phyloP scores from a whole-genome alignment of 2,888 invertebrate genomes.

The Nysson spinosus region DNA sequence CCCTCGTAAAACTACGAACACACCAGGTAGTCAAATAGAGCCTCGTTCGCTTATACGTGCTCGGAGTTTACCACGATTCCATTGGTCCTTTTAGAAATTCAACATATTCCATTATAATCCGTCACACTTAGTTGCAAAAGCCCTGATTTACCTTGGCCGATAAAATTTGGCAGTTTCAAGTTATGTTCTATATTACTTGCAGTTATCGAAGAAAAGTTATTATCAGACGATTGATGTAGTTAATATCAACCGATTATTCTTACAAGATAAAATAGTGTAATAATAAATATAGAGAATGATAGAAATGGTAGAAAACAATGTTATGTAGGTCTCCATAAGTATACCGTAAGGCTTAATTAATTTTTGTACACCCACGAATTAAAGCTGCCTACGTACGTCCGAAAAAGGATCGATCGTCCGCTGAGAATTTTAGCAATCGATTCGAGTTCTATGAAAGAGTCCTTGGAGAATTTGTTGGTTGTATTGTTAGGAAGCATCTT shows the following conservation, averaged over 20 bases:
- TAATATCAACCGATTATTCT: no score
- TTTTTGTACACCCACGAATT: conserved; percentile 49
- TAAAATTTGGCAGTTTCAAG: no score
- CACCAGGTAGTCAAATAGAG: conserved; percentile 39
- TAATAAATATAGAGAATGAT: no score
- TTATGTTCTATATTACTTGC: no score
- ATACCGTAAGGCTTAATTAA: conserved; percentile 47
- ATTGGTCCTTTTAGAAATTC: conserved; percentile 32
- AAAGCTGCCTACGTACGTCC: conserved; percentile 8
- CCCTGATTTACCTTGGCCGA: conserved; percentile 1
- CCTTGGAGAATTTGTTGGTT: conserved; percentile 14
- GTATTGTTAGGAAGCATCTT: no score
- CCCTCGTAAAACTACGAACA: conserved; percentile 33
- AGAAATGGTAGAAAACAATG: conserved; percentile 22
- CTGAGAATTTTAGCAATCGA: conserved; percentile 13
- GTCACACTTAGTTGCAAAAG: conserved; percentile 16
- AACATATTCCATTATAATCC: conserved; percentile 15
- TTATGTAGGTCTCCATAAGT: conserved; percentile 33
- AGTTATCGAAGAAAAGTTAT: no score
- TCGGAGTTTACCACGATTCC: conserved; percentile 29
- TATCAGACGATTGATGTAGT: no score
- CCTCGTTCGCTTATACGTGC: conserved; percentile 41
- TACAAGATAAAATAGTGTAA: no score
- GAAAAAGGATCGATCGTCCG: conserved; percentile 28
- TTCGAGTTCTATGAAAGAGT: conserved; percentile 6